Evolutionary conservation across 2,797 vertebrate species (phyloP), one percentile per base, ranked within the genome.

Genomic region (Alcedo quadribrachys): DNA sequence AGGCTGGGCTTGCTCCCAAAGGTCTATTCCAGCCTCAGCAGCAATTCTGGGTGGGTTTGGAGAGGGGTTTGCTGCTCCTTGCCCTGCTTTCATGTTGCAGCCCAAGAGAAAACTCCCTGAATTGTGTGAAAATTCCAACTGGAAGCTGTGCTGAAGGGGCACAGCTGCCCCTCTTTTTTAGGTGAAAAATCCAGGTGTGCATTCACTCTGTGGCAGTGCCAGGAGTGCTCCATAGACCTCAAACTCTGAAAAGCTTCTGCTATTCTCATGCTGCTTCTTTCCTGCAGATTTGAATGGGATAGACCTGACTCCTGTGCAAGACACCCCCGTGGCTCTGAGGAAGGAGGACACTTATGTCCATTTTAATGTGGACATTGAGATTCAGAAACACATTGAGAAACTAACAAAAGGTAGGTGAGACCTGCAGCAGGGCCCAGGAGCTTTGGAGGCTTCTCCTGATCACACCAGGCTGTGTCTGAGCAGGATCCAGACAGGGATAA

Each of bases 291-390:
- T 98, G 96, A 99, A 99, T 63, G 99, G 99, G 55, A 96, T 99
- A 37, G 99, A 99, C 84, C 84, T 99, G 97, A 99, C 99, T 95
- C 99, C 99, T 25, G 98, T 98, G 84, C 99, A 99, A 96, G 99
- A 99, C 77, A 99, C 99, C 11, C 98, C 99, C 5, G 98, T 99
- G 96, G 99, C 99, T 91, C 97, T 98, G 87, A 98, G 98, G 75
- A 99, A 99, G 93, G 99, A 99, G 95, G 99, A 99, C 90, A 99
- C 98, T 0, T 99, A 99, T 62, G 98, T 99, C 94, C 98, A 99
- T 97, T 99, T 99, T 96, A 98, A 98, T 2, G 98, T 99, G 94
- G 99, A 99, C 62, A 98, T 99, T 3, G 99, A 99, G 96, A 98
- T 99, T 96, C 99, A 99, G 98, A 99, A 98, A 97, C 99, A 99